Base-by-base conservation (phyloP, 2,888 invertebrate species). In the Apotomis capreana region DNA sequence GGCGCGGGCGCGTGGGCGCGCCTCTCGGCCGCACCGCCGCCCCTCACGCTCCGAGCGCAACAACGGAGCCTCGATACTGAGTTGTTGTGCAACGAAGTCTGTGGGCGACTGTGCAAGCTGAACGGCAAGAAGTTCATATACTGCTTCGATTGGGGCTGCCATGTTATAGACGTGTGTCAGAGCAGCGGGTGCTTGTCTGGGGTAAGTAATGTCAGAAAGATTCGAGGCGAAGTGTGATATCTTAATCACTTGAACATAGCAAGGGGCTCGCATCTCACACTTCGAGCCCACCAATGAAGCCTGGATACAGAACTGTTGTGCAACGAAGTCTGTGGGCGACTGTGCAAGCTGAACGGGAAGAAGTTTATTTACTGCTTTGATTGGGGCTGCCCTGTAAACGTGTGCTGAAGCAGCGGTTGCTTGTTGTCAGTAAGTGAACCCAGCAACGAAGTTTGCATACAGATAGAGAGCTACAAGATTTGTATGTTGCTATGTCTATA, bases 71-170 rank as follows among this genome's bases (percentile, higher is more conserved):
- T 94, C 0, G 94, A 94, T 80, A 94, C 91, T 0, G 94, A 94
- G 79, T 81, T 93, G 55, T 81, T 94, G 1, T 93, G 93, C 77
- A 94, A 93, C 79, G 93, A 94, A 75, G 63, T 52, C 51, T 94
- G 94, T 78, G 90, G 92, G 0, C 79, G 94, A 0, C 83, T 94
- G 8, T 94, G 94, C 82, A 86, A 89, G 44, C 81, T 92, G 1
- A 81, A 85, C 54, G 85, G 85, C 0, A 91, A 90, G 84, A 90
- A 90, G 84, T 94, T 94, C 78, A 90, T 94, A 59, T 94, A 94
- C 83, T 94, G 94, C 84, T 94, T 94, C 81, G 94, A 94, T 76
- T 94, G 93, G 92, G 94, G 94, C 4, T 94, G 94, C 78, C 94
- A 94, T 75, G 93, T 94, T 40, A 92, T 94, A 40, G 93, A 93